phyloP scores from a whole-genome alignment of 2,888 invertebrate genomes.

The Dicycla oo region DNA sequence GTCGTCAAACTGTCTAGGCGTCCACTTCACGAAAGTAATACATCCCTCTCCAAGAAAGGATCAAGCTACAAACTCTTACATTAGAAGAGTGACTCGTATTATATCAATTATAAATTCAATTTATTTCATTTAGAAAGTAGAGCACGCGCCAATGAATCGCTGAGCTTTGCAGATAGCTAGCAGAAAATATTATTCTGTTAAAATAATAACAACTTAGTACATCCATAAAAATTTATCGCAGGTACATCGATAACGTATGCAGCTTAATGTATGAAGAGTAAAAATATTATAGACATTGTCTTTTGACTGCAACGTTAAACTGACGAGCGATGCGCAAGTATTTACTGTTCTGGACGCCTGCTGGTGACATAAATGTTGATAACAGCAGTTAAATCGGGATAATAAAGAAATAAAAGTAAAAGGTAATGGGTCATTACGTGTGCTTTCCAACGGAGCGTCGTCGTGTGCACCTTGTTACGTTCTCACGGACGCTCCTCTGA shows the following conservation, averaged over 20 bases:
- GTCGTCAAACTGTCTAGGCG: constrained; percentile 76
- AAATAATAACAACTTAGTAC: constrained; percentile 24
- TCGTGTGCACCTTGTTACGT: constrained; percentile 80
- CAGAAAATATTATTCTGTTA: constrained; percentile 10
- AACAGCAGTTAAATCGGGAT: constrained; percentile 78
- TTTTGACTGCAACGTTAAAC: constrained; percentile 76
- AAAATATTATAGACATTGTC: constrained; percentile 76
- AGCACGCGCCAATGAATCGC: constrained; percentile 18
- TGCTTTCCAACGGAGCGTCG: constrained; percentile 74
- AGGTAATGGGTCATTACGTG: constrained; percentile 80
- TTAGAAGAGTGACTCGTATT: constrained; percentile 28
- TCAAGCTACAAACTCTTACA: constrained; percentile 35
- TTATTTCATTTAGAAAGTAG: constrained; percentile 33
- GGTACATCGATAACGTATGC: constrained; percentile 64
- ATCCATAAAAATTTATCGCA: constrained; percentile 45
- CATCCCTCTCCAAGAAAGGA: constrained; percentile 11
- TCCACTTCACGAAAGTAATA: constrained; percentile 64
- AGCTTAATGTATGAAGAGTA: constrained; percentile 70
- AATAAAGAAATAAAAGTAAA: constrained; percentile 80
- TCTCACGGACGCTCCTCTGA: constrained; percentile 79
- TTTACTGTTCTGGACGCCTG: constrained; percentile 75
- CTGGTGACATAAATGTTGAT: constrained; percentile 80
- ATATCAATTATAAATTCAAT: constrained; percentile 48
- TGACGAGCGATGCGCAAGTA: constrained; percentile 70
- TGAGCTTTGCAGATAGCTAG: constrained; percentile 24